Evolutionary conservation across 2,113 vertebrate species (phyloP).

Genomic region (Lagenorhynchus albirostris): DNA sequence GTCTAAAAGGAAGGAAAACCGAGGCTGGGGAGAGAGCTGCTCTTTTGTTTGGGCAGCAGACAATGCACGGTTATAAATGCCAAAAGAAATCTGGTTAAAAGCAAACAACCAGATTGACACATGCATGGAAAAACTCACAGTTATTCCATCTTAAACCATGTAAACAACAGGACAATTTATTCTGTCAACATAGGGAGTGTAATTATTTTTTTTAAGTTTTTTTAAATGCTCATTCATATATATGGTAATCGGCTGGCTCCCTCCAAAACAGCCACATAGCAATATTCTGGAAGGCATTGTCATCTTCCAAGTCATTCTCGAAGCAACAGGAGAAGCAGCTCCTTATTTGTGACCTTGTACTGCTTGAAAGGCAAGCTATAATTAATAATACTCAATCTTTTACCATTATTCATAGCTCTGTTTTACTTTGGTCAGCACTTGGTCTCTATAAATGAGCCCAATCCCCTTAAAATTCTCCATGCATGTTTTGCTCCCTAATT

Average conservation of each 20-base stretch:
- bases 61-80: not conserved
- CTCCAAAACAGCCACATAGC: not conserved
- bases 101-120: not conserved
- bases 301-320: not conserved
- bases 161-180: not conserved
- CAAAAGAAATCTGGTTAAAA: not conserved
- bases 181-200: not conserved
- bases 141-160: not conserved
- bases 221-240: not conserved
- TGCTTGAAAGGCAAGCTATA: not conserved
- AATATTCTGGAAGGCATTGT: not conserved
- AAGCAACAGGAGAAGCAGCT: not conserved
- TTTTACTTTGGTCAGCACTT: not conserved
- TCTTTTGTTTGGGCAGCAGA: not conserved
- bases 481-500: not conserved
- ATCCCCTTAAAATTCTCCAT: not conserved
- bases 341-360: not conserved
- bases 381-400: not conserved
- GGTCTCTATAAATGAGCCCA: not conserved
- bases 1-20: not conserved
- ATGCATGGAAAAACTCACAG: not conserved
- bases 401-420: not conserved
- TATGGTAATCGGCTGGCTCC: not conserved
- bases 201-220: not conserved
- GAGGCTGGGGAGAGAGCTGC: not conserved